Percentiles rank a stretch among this genome's conserved stretches.
phyloP scores from a whole-genome alignment of 2,797 vertebrate genomes.

The Paramormyrops hopkinsi region DNA sequence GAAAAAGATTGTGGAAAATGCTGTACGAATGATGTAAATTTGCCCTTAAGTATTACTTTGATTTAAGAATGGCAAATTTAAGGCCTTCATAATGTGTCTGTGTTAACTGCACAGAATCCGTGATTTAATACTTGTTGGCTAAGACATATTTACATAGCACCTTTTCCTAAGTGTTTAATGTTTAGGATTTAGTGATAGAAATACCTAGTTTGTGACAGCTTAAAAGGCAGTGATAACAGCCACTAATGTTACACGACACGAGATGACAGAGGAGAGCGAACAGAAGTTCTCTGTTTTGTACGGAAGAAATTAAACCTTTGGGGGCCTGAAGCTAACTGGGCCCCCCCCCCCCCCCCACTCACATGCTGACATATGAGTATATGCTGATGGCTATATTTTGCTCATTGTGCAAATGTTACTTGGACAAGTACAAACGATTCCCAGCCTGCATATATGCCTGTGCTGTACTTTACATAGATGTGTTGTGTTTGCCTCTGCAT shows the following conservation, averaged over 20 bases:
- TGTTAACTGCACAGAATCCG: background rate
- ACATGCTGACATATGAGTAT: background rate
- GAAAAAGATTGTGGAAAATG: background rate
- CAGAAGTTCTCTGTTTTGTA: background rate
- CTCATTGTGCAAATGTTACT: background rate
- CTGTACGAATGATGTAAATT: background rate
- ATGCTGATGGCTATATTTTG: slow-evolving; percentile 1
- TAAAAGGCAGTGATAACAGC: background rate
- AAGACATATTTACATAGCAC: background rate
- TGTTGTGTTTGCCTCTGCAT: background rate
- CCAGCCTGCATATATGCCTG: background rate
- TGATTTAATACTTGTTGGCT: background rate
- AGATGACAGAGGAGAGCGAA: background rate
- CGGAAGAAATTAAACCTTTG: background rate
- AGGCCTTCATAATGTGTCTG: background rate
- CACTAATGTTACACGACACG: background rate
- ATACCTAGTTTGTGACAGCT: background rate
- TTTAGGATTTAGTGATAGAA: background rate
- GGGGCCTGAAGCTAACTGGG: background rate
- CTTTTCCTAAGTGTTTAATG: background rate
- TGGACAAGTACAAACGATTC: background rate
- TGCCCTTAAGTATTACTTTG: background rate
- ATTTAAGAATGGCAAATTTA: background rate
- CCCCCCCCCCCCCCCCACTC: background rate
- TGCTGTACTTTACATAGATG: background rate